These are phyloP conservation scores for Tinea semifulvella DNA, from an alignment of 2,888 invertebrate species.

Conservation along the genomic window DNA sequence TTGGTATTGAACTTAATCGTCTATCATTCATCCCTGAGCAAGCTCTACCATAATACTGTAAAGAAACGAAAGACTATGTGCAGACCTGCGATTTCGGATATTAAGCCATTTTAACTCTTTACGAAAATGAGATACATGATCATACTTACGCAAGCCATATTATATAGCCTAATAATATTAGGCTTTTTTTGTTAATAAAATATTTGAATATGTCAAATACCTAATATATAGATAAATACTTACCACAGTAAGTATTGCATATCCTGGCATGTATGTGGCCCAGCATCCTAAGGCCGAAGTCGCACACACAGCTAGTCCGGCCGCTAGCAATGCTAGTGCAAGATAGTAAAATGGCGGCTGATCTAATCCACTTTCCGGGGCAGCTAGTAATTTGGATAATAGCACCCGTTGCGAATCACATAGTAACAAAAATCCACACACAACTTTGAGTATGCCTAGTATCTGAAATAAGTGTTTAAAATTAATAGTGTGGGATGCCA, in stretches of 20 bases:
- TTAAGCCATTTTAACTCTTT: too few relatives aligned
- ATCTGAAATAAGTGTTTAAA: background rate
- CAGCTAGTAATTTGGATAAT: constrained; percentile 74
- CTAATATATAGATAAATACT: constrained; percentile 42
- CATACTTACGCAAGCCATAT: too few relatives aligned
- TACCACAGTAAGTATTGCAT: constrained; percentile 75
- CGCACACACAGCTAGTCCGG: constrained; percentile 74
- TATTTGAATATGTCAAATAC: too few relatives aligned
- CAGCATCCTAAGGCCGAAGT: constrained; percentile 81
- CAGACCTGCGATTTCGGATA: too few relatives aligned
- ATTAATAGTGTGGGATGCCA: too few relatives aligned
- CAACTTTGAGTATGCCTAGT: constrained; percentile 76
- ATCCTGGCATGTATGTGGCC: constrained; percentile 81
- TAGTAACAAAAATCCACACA: constrained; percentile 76
- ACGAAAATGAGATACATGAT: too few relatives aligned
- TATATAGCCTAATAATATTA: too few relatives aligned
- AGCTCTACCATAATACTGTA: too few relatives aligned
- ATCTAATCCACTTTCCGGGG: constrained; percentile 67
- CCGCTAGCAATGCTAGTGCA: constrained; percentile 72
- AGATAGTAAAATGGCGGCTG: constrained; percentile 83
- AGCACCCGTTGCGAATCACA: constrained; percentile 76
- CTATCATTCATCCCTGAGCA: too few relatives aligned
- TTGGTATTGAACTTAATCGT: too few relatives aligned
- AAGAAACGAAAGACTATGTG: too few relatives aligned
- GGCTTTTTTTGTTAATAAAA: too few relatives aligned